A percentile compares a stretch with the other conserved stretches of the same genome.
Conservation (phyloP, 2,113 vertebrate genomes). For the Nipponia nippon region DNA sequence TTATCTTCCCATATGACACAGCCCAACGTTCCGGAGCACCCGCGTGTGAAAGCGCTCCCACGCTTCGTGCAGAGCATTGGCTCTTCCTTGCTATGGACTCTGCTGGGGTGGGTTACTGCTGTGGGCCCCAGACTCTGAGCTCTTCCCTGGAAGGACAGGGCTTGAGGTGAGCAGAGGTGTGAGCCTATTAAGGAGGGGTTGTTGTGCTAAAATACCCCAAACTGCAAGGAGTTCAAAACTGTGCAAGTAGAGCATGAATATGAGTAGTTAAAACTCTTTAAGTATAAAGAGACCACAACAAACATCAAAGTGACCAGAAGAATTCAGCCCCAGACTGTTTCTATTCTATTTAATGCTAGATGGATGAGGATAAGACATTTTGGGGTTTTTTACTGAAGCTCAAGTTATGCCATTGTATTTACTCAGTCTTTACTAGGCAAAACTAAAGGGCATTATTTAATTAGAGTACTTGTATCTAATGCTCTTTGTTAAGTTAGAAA, state of each 20-base stretch:
- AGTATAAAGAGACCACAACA: constrained; percentile 9
- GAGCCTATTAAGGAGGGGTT: not conserved
- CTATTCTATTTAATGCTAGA: not conserved
- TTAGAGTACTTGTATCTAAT: not conserved
- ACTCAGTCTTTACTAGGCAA: not conserved
- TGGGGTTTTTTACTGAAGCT: not conserved
- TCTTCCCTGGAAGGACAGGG: not conserved
- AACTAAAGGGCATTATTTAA: not conserved
- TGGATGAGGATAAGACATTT: not conserved
- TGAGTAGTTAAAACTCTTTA: not conserved
- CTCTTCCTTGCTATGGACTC: fast-evolving
- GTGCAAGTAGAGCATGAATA: not conserved
- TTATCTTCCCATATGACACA: not conserved
- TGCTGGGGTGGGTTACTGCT: not conserved
- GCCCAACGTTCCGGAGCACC: not conserved
- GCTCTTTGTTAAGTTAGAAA: not conserved
- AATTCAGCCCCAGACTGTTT: not conserved
- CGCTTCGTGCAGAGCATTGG: fast-evolving
- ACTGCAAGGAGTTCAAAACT: not conserved
- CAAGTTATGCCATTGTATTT: not conserved
- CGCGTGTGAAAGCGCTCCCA: fast-evolving
- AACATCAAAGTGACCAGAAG: not conserved
- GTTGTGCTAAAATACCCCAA: not conserved
- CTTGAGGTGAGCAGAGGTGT: not conserved
- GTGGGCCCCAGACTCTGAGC: not conserved